A percentile compares a stretch with the other conserved stretches of the same genome.
phyloP scores from a whole-genome alignment of 2,888 invertebrate species.

The Melinaea marsaeus region DNA sequence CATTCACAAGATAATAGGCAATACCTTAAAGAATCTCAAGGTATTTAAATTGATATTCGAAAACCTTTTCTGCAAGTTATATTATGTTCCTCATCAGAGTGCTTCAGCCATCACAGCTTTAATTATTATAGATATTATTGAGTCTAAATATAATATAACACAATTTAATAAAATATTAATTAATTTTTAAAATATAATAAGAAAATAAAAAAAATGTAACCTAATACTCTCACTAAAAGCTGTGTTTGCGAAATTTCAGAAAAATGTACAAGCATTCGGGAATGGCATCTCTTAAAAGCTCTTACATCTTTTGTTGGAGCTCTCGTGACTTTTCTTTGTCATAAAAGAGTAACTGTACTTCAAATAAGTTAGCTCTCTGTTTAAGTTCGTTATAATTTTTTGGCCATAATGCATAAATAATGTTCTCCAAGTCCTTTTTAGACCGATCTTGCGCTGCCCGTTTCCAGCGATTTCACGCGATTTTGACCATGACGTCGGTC shows the following conservation, averaged over 20 bases:
- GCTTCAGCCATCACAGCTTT: conserved; percentile 28
- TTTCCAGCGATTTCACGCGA: too few relatives aligned
- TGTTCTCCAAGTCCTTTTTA: too few relatives aligned
- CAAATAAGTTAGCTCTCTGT: conserved; percentile 11
- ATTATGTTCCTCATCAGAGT: conserved; percentile 27
- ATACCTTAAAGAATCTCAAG: conserved; percentile 33
- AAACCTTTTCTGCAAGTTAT: conserved; percentile 33
- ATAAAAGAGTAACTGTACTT: conserved; percentile 13
- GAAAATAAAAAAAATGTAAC: neutral
- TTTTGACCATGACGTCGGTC: too few relatives aligned
- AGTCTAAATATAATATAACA: neutral
- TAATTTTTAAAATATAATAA: neutral
- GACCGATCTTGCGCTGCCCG: too few relatives aligned
- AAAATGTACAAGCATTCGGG: conserved; percentile 17
- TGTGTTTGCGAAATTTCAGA: conserved; percentile 4
- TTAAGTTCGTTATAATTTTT: conserved; percentile 10
- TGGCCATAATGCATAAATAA: neutral
- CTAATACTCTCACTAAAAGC: neutral
- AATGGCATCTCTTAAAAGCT: conserved; percentile 18
- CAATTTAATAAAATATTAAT: neutral
- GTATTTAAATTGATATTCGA: conserved; percentile 35
- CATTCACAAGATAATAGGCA: neutral
- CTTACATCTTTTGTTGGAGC: conserved; percentile 4
- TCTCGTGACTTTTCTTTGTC: conserved; percentile 11
- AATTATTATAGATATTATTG: too few relatives aligned